phyloP scores from a whole-genome alignment of 1,140 invertebrate genomes.

The Saccostrea glomerata region DNA sequence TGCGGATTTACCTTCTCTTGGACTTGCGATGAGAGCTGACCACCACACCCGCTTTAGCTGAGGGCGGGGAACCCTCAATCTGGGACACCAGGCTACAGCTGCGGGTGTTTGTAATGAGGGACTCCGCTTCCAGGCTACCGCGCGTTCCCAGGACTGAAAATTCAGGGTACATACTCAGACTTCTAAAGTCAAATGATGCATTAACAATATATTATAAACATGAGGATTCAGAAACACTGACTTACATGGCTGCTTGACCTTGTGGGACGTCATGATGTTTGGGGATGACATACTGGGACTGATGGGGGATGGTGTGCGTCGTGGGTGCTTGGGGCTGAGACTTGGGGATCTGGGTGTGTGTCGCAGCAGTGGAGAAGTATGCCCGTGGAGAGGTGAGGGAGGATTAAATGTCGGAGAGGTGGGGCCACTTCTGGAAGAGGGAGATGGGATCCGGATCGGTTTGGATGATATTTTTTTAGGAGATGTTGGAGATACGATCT shows the following conservation, averaged over 20 bases:
- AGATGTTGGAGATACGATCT: constrained; percentile 63
- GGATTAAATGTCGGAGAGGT: constrained; percentile 44
- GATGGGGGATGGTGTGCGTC: constrained; percentile 76
- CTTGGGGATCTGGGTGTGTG: constrained; percentile 69
- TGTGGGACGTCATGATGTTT: constrained; percentile 76
- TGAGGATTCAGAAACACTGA: constrained; percentile 25
- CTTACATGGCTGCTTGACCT: constrained; percentile 74
- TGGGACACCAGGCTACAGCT: constrained; percentile 75
- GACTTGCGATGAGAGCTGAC: constrained; percentile 95
- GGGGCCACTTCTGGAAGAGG: constrained; percentile 23
- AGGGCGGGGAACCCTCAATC: constrained; percentile 76
- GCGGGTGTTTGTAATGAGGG: constrained; percentile 65
- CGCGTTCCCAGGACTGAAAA: constrained; percentile 69
- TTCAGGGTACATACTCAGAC: not conserved
- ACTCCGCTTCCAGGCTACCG: constrained; percentile 72
- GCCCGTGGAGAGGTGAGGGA: constrained; percentile 59
- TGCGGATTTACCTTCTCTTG: constrained; percentile 86
- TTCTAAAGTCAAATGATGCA: not conserved
- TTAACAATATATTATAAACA: too few species aligned
- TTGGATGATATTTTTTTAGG: constrained; percentile 71
- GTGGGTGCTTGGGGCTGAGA: constrained; percentile 72
- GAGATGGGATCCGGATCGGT: constrained; percentile 71
- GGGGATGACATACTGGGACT: constrained; percentile 78
- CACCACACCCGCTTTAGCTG: constrained; percentile 86
- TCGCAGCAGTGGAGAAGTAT: constrained; percentile 59